phyloP scores from a whole-genome alignment of 2,888 invertebrate species.

The Xestia rhomboidea region DNA sequence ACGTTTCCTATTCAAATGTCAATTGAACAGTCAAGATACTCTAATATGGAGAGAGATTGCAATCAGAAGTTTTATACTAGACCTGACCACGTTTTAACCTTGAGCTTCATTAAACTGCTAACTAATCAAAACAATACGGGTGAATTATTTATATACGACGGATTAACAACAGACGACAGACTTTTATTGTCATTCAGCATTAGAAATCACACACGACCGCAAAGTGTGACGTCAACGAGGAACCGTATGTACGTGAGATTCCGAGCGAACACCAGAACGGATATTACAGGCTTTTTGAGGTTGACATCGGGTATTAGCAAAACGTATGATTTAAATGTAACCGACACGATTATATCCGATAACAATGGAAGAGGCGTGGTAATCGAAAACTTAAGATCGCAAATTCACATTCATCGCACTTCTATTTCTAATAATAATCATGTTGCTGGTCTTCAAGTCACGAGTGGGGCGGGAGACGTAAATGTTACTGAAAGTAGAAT shows the following conservation, averaged over 20 bases:
- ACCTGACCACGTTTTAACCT: constrained; percentile 95
- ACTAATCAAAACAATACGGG: constrained; percentile 94
- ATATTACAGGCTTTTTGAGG: constrained; percentile 94
- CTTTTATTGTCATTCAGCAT: constrained; percentile 93
- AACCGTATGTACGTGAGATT: constrained; percentile 96
- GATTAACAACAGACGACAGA: constrained; percentile 93
- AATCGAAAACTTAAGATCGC: constrained; percentile 97
- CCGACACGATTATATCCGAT: constrained; percentile 95
- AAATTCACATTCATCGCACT: constrained; percentile 95
- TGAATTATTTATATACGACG: constrained; percentile 94
- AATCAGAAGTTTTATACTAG: constrained; percentile 95
- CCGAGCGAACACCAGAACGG: constrained; percentile 93
- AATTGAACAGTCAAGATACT: constrained; percentile 94
- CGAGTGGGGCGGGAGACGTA: constrained; percentile 97
- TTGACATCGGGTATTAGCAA: constrained; percentile 94
- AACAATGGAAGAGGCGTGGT: constrained; percentile 98
- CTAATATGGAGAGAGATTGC: constrained; percentile 93
- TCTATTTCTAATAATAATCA: constrained; percentile 96
- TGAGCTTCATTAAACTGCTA: constrained; percentile 95
- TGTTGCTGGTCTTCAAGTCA: constrained; percentile 97
- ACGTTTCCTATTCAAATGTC: constrained; percentile 96
- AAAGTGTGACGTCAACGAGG: constrained; percentile 95
- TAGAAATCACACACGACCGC: constrained; percentile 96
- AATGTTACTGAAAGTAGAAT: constrained; percentile 97
- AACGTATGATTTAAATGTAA: constrained; percentile 96